Percentiles rank a stretch among this genome's conserved stretches.
Evolutionary conservation across 2,888 invertebrate species (phyloP).

Genomic region (Chaitophorus viminalis): DNA sequence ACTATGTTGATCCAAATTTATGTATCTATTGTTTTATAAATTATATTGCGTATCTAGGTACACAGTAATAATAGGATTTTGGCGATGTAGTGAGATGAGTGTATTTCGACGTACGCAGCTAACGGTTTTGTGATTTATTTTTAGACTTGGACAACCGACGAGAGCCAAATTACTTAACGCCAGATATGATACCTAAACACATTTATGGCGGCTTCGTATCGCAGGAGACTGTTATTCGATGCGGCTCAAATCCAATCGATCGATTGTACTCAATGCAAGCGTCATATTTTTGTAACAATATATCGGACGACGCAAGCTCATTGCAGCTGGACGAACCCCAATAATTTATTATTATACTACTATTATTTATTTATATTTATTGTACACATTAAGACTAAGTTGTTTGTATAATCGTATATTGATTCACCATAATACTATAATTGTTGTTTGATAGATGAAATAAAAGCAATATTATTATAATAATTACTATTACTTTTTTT

Average conservation of each 20-base stretch:
- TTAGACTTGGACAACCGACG: slow-evolving; percentile 38
- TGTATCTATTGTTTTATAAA: no score
- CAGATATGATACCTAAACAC: slow-evolving; percentile 48
- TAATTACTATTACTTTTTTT: not conserved
- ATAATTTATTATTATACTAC: not conserved
- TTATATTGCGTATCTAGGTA: no score
- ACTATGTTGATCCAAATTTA: no score
- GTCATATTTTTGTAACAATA: slow-evolving; percentile 73
- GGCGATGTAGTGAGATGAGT: not conserved
- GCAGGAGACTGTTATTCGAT: slow-evolving; percentile 53
- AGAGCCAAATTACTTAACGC: slow-evolving; percentile 42
- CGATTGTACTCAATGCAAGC: slow-evolving; percentile 75
- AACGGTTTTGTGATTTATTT: not conserved
- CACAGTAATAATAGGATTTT: no score
- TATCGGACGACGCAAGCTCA: slow-evolving; percentile 46
- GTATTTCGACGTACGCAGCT: not conserved
- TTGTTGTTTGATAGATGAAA: slow-evolving; percentile 49
- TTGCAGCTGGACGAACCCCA: slow-evolving; percentile 39
- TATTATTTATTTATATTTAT: slow-evolving; percentile 2
- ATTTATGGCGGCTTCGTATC: slow-evolving; percentile 56
- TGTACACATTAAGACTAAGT: not conserved
- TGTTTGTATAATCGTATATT: slow-evolving; percentile 25
- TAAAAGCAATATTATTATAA: not conserved
- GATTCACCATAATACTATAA: slow-evolving; percentile 5
- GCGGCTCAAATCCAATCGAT: slow-evolving; percentile 71